Evolutionary conservation across 2,113 vertebrate genomes (phyloP).

Genomic region (Paramormyrops kingsleyae): DNA sequence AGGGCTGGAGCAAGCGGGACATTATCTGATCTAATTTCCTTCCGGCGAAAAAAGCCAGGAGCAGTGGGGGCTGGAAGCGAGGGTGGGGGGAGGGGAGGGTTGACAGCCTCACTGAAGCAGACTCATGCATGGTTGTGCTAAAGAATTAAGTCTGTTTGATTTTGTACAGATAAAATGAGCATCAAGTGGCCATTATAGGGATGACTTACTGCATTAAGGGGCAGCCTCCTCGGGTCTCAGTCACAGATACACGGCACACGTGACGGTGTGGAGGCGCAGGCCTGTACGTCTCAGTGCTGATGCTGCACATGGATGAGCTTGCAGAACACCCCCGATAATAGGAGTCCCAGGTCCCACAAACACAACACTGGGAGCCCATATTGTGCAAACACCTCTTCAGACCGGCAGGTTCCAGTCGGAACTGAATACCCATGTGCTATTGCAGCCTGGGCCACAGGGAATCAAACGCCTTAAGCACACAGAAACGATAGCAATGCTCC

Average conservation of each 20-base stretch:
- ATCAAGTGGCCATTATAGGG: neutral
- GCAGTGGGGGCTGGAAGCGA: slow-evolving; percentile 9
- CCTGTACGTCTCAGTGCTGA: neutral
- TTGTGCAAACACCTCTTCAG: neutral
- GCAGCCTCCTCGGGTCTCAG: neutral
- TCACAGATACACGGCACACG: neutral
- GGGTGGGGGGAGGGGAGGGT: neutral
- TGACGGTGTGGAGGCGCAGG: neutral
- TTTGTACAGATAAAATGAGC: neutral
- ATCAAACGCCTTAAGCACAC: neutral
- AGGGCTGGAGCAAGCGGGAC: slow-evolving; percentile 23
- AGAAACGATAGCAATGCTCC: neutral
- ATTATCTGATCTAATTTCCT: slow-evolving; percentile 46
- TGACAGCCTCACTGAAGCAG: slow-evolving; percentile 21
- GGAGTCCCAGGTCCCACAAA: neutral
- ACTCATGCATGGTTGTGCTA: neutral
- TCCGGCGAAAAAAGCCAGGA: slow-evolving; percentile 32
- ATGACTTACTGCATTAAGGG: neutral
- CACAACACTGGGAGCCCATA: neutral
- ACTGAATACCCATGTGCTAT: neutral
- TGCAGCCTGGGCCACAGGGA: neutral
- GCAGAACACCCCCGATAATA: neutral
- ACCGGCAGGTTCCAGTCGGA: neutral
- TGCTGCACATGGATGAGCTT: neutral
- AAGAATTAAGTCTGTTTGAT: neutral